Base-by-base conservation (phyloP, 2,797 vertebrate genomes). In the Prionace glauca region DNA sequence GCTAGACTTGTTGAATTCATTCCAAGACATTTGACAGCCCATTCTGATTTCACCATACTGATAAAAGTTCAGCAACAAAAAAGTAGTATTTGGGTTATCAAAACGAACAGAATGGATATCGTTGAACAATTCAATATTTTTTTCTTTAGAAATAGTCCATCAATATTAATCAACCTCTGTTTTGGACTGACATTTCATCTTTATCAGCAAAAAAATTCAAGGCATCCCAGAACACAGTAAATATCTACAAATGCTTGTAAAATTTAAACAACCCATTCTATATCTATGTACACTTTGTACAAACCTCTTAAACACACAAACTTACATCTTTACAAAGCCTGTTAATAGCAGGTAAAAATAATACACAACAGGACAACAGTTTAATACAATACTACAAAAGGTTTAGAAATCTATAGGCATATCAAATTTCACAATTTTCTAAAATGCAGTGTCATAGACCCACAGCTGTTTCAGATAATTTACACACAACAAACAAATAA, bases 211-310 rank as follows among this genome's bases (percentile, higher is more conserved):
- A 96, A 96, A 97, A 97, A 97, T 96, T 96, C 97, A 98, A 98
- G 98, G 98, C 97, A 96, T 98, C 97, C 96, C 97, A 97, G 97
- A 97, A 97, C 97, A 97, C 97, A 97, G 98, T 97, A 97, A 97
- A 97, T 98, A 99, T 98, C 98, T 98, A 98, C 98, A 99, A 98
- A 98, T 98, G 97, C 97, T 97, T 97, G 97, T 97, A 97, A 97
- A 98, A 97, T 98, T 97, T 97, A 97, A 98, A 98, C 97, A 98
- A 97, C 97, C 96, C 93, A 95, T 56, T 95, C 93, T 95, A 77
- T 97, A 96, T 95, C 95, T 99, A 98, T 99, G 97, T 99, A 99
- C 98, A 99, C 97, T 97, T 97, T 98, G 98, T 98, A 99, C 98
- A 98, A 97, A 98, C 96, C 97, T 98, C 96, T 97, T 96, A 95